Base-by-base conservation (phyloP, 2,888 invertebrate genomes). In the Colostygia pectinataria region DNA sequence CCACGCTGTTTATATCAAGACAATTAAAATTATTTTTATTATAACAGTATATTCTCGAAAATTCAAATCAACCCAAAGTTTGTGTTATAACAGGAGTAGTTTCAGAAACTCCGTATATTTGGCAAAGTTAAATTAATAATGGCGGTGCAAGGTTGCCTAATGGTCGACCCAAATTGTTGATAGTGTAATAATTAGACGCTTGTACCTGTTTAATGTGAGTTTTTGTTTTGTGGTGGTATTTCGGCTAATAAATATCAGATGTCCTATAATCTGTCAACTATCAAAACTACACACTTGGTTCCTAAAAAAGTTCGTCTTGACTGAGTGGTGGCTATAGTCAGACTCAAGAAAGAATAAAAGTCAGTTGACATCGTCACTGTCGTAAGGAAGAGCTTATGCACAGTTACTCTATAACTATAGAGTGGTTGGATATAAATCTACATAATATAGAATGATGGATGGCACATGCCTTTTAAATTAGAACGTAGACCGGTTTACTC, bases 41-140 rank as follows among this genome's bases (percentile, higher is more conserved):
- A 10, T 20, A 4, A 18, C 5, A 18, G 1, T 7, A 1, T 12
- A 34, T 10, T 34, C 27, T 40, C 55, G 29, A 33, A 40, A 15
- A 40, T 52, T 34, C n/a, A n/a, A 31, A 55, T 57, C 29, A 36
- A 9, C 31, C 23, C 46, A 12, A 25, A 45, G 38, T 39, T 24
- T 31, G 18, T 15, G 52, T 40, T 58, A 60, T 59, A 67, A 65
- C 63, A 57, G 53, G 52, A 65, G 57, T 65, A 68, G 69, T 73
- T 73, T 51, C 15, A 20, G 31, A 73, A n/a, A 74, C 71, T 66
- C 65, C 65, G 63, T 68, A 65, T 61, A 68, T 68, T 65, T 61
- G 44, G 57, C 48, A 53, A 70, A 71, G 61, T 77, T 74, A 71
- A 76, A 80, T 80, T 78, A 80, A 80, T 80, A 71, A 74, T 49